These are phyloP conservation scores for Python bivittatus DNA, from an alignment of 2,113 vertebrate genomes.

Conservation along the genomic window DNA sequence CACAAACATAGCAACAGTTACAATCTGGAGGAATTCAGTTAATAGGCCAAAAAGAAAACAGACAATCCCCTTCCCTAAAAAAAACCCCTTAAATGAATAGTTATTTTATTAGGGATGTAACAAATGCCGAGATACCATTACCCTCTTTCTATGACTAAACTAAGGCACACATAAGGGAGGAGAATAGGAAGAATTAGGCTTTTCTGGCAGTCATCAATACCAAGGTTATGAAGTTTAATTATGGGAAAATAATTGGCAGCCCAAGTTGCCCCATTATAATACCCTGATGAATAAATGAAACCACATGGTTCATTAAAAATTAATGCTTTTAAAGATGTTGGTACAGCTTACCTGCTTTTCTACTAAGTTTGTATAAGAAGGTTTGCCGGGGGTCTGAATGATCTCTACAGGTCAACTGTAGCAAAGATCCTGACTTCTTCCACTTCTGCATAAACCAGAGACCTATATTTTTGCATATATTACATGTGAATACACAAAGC, in stretches of 20 bases:
- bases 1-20: not conserved
- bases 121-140: not conserved
- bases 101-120: not conserved
- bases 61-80: not conserved
- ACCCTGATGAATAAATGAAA: not conserved
- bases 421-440: slow-evolving; percentile 96
- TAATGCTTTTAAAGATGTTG: not conserved
- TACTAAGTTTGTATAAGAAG: slow-evolving; percentile 98
- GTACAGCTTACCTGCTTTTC: slow-evolving; percentile 87
- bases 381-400: slow-evolving; percentile 97
- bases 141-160: not conserved
- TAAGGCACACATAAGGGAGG: not conserved
- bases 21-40: not conserved
- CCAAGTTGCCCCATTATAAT: not conserved
- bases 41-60: too few species aligned
- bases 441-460: slow-evolving; percentile 99
- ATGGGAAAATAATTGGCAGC: not conserved
- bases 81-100: not conserved
- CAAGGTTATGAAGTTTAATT: not conserved
- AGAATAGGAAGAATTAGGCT: not conserved
- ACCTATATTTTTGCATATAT: slow-evolving; percentile 75
- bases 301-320: not conserved
- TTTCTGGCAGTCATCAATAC: not conserved
- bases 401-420: slow-evolving; percentile 95
- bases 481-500: slow-evolving; percentile 45